Evolutionary conservation across 2,797 vertebrate genomes (phyloP).

Genomic region (Lepidocolaptes lacrymiger): DNA sequence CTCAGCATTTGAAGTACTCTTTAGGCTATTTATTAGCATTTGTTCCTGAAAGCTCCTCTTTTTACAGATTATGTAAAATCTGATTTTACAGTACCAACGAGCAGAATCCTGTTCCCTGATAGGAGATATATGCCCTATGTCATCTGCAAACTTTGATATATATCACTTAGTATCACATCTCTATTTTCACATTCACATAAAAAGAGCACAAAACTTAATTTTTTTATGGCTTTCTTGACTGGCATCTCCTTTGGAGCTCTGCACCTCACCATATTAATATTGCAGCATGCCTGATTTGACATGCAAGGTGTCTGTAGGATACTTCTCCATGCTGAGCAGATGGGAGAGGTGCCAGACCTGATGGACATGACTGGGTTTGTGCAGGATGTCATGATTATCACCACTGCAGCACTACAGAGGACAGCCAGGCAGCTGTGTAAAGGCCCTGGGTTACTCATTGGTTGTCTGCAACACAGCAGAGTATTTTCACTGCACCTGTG

Average conservation of each 20-base stretch:
- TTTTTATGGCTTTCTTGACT: neutral
- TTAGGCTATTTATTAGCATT: neutral
- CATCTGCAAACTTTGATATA: neutral
- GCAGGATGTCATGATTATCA: neutral
- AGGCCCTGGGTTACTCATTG: neutral
- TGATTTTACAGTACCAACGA: neutral
- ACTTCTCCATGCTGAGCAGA: neutral
- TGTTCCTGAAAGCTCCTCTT: neutral
- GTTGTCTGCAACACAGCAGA: neutral
- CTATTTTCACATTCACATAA: neutral
- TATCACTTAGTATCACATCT: constrained; percentile 40
- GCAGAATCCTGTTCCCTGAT: neutral
- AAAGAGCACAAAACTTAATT: neutral
- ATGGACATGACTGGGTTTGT: neutral
- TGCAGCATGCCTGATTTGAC: neutral
- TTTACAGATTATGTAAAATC: neutral
- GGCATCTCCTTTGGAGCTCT: neutral
- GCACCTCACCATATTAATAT: neutral
- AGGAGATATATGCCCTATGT: neutral
- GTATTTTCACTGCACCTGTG: neutral
- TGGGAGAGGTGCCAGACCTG: neutral
- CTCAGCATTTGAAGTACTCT: neutral
- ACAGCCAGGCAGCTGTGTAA: neutral
- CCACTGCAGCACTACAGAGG: neutral
- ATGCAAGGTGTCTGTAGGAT: neutral